Evolutionary conservation across 2,888 invertebrate genomes (phyloP).

Genomic region (Drosophila stalkeri): DNA sequence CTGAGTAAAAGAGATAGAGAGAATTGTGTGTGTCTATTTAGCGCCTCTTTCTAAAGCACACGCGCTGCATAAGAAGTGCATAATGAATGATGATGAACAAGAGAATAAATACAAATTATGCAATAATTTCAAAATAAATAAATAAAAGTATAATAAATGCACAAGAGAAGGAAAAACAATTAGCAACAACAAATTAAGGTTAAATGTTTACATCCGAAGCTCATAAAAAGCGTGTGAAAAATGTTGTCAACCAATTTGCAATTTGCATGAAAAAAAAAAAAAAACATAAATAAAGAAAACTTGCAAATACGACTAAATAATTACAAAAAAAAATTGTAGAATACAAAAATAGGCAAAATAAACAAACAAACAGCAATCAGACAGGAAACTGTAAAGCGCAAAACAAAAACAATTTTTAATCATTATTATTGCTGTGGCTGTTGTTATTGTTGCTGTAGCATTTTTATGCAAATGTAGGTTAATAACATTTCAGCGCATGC

Average conservation of each 20-base stretch:
- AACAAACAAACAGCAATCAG: constrained; percentile 56
- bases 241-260: constrained; percentile 66
- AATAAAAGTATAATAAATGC: background rate
- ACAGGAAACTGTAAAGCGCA: constrained; percentile 64
- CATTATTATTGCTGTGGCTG: constrained; percentile 40
- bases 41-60: constrained; percentile 45
- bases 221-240: constrained; percentile 78
- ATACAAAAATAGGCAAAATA: constrained; percentile 44
- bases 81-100: constrained; percentile 20
- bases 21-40: constrained; percentile 31
- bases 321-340: constrained; percentile 62
- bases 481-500: constrained; percentile 75
- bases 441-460: constrained; percentile 47
- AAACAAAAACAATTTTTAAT: constrained; percentile 60
- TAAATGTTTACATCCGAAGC: constrained; percentile 75
- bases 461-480: constrained; percentile 78
- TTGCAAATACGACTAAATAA: constrained; percentile 53
- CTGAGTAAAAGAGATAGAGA: constrained; percentile 17
- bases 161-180: constrained; percentile 10
- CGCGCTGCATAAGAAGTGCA: constrained; percentile 35
- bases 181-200: constrained; percentile 60
- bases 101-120: constrained; percentile 15
- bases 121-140: constrained; percentile 9
- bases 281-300: constrained; percentile 49
- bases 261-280: constrained; percentile 51